These are phyloP conservation scores for Euwallacea similis DNA, from an alignment of 1,140 invertebrate genomes.

Conservation along the genomic window DNA sequence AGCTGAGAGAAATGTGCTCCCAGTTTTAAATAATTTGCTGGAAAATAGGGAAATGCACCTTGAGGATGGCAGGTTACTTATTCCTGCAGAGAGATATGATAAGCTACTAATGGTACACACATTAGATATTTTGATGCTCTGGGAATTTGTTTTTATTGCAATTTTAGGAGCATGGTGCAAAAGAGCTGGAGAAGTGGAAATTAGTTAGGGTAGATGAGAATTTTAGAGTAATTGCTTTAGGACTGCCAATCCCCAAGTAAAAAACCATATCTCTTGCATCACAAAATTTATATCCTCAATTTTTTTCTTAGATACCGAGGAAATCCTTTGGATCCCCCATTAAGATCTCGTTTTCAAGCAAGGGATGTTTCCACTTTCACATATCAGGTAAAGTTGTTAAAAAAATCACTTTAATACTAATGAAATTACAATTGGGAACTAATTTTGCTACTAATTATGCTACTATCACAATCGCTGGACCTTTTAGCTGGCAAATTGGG, in stretches of 20 bases:
- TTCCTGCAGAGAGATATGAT: slow-evolving; percentile 87
- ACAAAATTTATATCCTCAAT: neutral
- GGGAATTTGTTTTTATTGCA: neutral
- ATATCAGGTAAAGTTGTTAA: slow-evolving; percentile 59
- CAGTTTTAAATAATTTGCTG: slow-evolving; percentile 96
- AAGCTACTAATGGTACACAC: slow-evolving; percentile 76
- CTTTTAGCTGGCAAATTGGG: slow-evolving; percentile 60
- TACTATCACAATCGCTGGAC: slow-evolving; percentile 41
- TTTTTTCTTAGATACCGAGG: slow-evolving; percentile 69
- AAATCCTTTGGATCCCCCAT: slow-evolving; percentile 92
- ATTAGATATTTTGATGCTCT: neutral
- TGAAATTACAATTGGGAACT: neutral
- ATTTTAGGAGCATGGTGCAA: slow-evolving; percentile 70
- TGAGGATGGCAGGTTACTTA: slow-evolving; percentile 93
- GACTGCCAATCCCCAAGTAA: slow-evolving; percentile 78
- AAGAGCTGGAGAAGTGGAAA: slow-evolving; percentile 83
- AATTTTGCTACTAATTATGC: slow-evolving; percentile 41
- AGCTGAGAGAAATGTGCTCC: slow-evolving; percentile 94
- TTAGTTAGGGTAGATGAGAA: slow-evolving; percentile 87
- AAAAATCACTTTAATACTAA: neutral
- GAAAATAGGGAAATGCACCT: slow-evolving; percentile 99
- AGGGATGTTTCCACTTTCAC: slow-evolving; percentile 71
- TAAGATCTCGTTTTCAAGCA: slow-evolving; percentile 93
- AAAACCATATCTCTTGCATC: neutral
- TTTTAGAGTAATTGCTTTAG: slow-evolving; percentile 90